A percentile compares a stretch with the other conserved stretches of the same genome.
phyloP scores from a whole-genome alignment of 2,888 invertebrate species.

The Cryptus armator region DNA sequence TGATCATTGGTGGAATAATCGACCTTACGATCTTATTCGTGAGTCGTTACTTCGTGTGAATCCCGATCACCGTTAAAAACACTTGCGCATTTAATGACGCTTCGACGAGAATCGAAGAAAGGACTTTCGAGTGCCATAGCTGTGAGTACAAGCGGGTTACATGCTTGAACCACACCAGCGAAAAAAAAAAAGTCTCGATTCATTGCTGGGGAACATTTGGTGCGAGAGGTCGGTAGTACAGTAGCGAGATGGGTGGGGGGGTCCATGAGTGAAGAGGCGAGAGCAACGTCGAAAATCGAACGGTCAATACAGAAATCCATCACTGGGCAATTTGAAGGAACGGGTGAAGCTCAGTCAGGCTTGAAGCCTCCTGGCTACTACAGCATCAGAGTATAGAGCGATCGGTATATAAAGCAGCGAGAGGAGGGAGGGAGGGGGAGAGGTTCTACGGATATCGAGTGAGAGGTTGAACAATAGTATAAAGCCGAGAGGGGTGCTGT shows the following conservation, averaged over 20 bases:
- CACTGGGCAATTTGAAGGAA: constrained; percentile 62
- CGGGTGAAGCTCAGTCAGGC: constrained; percentile 36
- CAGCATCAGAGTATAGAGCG: constrained; percentile 37
- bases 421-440: constrained; percentile 3
- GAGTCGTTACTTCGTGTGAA: too few species aligned
- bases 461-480: constrained; percentile 59
- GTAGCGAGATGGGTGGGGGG: constrained; percentile 9
- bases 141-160: constrained; percentile 6
- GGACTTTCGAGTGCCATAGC: constrained; percentile 36
- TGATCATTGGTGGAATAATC: neutral
- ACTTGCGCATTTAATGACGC: constrained; percentile 21
- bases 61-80: constrained; percentile 4
- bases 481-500: constrained; percentile 45
- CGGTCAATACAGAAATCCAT: constrained; percentile 66
- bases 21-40: neutral
- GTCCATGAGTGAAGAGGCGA: constrained; percentile 15
- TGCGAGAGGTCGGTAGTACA: constrained; percentile 2
- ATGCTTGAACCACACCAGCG: constrained; percentile 16
- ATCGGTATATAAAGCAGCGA: constrained; percentile 59
- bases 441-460: constrained; percentile 41
- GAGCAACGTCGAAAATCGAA: constrained; percentile 62
- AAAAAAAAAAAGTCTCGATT: constrained; percentile 41
- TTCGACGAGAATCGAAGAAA: constrained; percentile 48
- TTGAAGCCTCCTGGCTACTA: constrained; percentile 42
- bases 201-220: constrained; percentile 49